A percentile compares a stretch with the other conserved stretches of the same genome.
Conservation (phyloP, 1,140 invertebrate genomes). For the Apis mellifera region Amel_HAv3.1 CM009936.2:3555001-3555500, state of each 20-base stretch:
- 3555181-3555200: too few species aligned
- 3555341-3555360: neutral
- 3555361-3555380: slow-evolving; percentile 23
- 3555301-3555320: neutral
- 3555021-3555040: too few species aligned
- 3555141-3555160: too few species aligned
- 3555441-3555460: neutral
- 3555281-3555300: neutral
- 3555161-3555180: too few species aligned
- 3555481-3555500: neutral
- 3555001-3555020: too few species aligned
- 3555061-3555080: too few species aligned
- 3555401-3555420: neutral
- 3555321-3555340: neutral
- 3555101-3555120: too few species aligned
- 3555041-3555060: too few species aligned
- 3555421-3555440: neutral
- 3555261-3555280: neutral
- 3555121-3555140: too few species aligned
- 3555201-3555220: neutral
- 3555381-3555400: slow-evolving; percentile 7
- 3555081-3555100: too few species aligned
- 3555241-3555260: neutral
- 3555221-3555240: neutral
- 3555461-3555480: neutral